Conservation (phyloP, 1,140 invertebrate species). For the Lasioglossum baleicum region DNA sequence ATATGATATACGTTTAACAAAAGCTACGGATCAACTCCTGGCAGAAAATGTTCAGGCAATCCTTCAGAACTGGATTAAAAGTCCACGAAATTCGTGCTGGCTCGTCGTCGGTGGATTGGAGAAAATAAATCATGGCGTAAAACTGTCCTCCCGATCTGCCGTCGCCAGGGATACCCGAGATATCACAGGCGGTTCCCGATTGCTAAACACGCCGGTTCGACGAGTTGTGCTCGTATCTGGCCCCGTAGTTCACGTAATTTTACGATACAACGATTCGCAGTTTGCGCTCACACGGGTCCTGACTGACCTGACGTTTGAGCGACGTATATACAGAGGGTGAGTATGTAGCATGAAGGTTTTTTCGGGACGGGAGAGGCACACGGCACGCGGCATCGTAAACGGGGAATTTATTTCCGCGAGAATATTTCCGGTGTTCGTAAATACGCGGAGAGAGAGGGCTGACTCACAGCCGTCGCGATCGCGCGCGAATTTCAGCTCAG, state of each 20-base stretch:
- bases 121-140: not conserved
- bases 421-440: slow-evolving; percentile 42
- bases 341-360: slow-evolving; percentile 11
- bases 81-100: too few species aligned
- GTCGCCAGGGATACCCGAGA: too few species aligned
- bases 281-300: not conserved
- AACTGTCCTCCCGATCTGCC: not conserved
- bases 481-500: slow-evolving; percentile 16
- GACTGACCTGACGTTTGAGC: slow-evolving; percentile 10
- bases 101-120: too few species aligned
- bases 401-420: slow-evolving; percentile 30
- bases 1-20: too few species aligned
- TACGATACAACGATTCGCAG: slow-evolving; percentile 34
- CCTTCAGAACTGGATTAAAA: too few species aligned
- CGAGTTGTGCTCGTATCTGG: not conserved
- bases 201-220: not conserved
- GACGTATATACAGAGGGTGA: not conserved
- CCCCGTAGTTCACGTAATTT: slow-evolving; percentile 28
- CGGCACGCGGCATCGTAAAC: slow-evolving; percentile 29
- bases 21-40: too few species aligned
- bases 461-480: slow-evolving; percentile 15
- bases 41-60: too few species aligned
- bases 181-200: too few species aligned
- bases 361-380: not conserved
- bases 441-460: not conserved